Percentiles rank a stretch among this genome's conserved stretches.
Evolutionary conservation across 2,888 invertebrate species (phyloP).

Genomic region (Nephrotoma appendiculata): DNA sequence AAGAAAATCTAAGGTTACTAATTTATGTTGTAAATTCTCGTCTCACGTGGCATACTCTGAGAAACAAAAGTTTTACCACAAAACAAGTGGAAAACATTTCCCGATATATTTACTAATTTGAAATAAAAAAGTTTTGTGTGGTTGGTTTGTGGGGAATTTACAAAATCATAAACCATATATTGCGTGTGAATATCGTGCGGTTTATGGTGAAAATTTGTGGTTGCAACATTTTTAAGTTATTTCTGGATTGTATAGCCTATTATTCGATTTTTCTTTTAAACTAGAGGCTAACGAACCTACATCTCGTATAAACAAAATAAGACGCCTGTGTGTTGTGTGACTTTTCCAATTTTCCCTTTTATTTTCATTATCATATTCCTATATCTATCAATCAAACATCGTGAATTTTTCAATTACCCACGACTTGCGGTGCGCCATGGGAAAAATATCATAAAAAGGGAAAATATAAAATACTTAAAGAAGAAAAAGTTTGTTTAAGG

Average conservation of each 20-base stretch:
- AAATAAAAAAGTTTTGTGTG: background rate
- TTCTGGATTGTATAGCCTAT: too few relatives aligned
- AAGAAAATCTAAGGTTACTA: background rate
- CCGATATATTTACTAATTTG: background rate
- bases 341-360: too few relatives aligned
- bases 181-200: background rate
- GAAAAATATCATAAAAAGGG: background rate
- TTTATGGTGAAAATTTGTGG: background rate
- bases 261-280: too few relatives aligned
- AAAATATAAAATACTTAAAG: too few relatives aligned
- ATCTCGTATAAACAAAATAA: too few relatives aligned
- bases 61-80: background rate
- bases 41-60: background rate
- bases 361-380: too few relatives aligned
- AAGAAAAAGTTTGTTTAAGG: background rate
- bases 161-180: too few relatives aligned
- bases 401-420: background rate
- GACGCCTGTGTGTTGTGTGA: too few relatives aligned
- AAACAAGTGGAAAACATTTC: background rate
- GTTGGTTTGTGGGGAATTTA: background rate
- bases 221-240: background rate
- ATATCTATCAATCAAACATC: too few relatives aligned
- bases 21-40: background rate
- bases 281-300: too few relatives aligned
- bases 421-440: background rate